Percentiles rank a stretch among this genome's conserved stretches.
phyloP scores from a whole-genome alignment of 2,797 vertebrate genomes.

The Mormyrops attenuatus region DNA sequence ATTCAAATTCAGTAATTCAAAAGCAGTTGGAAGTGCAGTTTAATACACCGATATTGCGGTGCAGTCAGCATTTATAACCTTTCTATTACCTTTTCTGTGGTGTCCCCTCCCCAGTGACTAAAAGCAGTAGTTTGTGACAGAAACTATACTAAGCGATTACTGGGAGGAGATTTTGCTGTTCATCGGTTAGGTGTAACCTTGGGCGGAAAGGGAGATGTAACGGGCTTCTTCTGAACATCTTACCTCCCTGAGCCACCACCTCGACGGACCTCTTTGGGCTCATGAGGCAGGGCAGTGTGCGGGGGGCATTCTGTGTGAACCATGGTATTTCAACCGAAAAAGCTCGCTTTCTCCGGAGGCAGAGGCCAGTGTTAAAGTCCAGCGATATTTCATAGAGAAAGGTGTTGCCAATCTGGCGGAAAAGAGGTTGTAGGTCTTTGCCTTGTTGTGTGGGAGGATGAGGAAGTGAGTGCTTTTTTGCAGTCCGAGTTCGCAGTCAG shows the following conservation, averaged over 20 bases:
- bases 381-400: background rate
- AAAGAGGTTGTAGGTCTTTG: slow-evolving; percentile 47
- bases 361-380: background rate
- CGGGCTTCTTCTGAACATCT: background rate
- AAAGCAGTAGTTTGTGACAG: background rate
- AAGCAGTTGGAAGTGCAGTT: background rate
- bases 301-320: background rate
- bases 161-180: slow-evolving; percentile 10
- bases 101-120: background rate
- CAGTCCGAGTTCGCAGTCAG: slow-evolving; percentile 30
- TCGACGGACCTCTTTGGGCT: background rate
- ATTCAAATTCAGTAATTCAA: background rate
- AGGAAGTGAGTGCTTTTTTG: slow-evolving; percentile 57
- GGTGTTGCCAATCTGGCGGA: background rate
- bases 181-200: background rate
- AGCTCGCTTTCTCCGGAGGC: background rate
- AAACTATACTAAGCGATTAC: background rate
- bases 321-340: background rate
- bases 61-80: background rate
- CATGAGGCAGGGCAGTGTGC: background rate
- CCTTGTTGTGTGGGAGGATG: slow-evolving; percentile 44
- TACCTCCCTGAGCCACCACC: background rate
- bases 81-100: background rate
- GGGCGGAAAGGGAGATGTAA: background rate
- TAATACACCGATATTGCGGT: background rate